phyloP scores from a whole-genome alignment of 2,888 invertebrate species.

The Rhogogaster chlorosoma region DNA sequence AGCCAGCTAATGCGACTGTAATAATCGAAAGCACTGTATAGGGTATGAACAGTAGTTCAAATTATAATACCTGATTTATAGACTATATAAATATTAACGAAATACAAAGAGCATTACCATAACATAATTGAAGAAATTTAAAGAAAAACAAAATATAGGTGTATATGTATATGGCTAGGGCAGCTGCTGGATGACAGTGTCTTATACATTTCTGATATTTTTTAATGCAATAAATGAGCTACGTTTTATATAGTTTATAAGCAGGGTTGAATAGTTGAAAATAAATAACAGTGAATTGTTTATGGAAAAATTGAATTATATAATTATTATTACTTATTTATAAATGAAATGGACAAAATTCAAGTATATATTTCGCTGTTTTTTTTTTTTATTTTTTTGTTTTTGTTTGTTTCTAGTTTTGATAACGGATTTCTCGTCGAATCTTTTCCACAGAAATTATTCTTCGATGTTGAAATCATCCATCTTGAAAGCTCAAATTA shows the following conservation, averaged over 20 bases:
- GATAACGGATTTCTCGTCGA: background rate
- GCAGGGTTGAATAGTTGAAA: conserved; percentile 7
- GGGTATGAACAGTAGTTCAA: conserved; percentile 51
- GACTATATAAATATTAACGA: conserved; percentile 24
- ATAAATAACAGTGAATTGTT: background rate
- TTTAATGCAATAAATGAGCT: conserved; percentile 28
- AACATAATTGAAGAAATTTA: conserved; percentile 18
- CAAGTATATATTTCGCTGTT: too few species aligned
- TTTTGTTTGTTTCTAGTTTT: background rate
- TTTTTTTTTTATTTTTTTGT: too few species aligned
- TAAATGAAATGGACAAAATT: background rate
- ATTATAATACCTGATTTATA: conserved; percentile 36
- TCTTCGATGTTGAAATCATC: background rate
- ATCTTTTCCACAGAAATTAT: background rate
- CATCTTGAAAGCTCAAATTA: conserved; percentile 2
- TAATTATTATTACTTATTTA: background rate
- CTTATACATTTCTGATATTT: conserved; percentile 42
- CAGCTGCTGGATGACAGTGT: conserved; percentile 42
- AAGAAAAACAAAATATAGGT: background rate
- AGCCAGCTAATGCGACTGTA: conserved; percentile 68
- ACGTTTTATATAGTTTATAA: conserved; percentile 41
- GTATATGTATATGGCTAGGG: conserved; percentile 18
- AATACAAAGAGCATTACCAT: conserved; percentile 46
- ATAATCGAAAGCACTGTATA: conserved; percentile 71
- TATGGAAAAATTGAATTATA: conserved; percentile 6